A percentile compares a stretch with the other conserved stretches of the same genome.
Conservation (phyloP, 2,113 vertebrate species). For the Strigops habroptila region DNA sequence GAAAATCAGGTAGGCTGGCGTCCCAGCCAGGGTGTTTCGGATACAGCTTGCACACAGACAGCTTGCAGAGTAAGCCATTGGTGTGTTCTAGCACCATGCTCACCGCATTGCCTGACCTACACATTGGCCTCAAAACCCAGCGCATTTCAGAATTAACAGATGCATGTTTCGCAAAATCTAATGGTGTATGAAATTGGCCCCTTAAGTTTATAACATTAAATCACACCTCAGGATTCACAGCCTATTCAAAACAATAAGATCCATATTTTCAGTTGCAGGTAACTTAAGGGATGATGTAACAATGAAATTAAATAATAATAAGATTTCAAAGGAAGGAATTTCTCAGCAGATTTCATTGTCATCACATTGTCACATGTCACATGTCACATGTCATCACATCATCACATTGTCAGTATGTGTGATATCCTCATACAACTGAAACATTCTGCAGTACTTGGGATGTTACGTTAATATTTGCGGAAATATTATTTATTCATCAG, state of each 20-base stretch:
- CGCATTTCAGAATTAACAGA: not conserved
- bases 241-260: not conserved
- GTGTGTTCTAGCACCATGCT: not conserved
- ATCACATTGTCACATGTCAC: not conserved
- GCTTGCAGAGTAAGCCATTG: fast-evolving
- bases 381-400: too few species aligned
- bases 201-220: not conserved
- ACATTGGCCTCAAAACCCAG: not conserved
- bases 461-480: not conserved
- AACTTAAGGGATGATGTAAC: not conserved
- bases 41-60: not conserved
- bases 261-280: not conserved
- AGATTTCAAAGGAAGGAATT: not conserved
- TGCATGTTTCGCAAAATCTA: not conserved
- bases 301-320: not conserved
- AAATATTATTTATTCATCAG: not conserved
- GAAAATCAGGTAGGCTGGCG: not conserved
- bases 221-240: not conserved
- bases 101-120: not conserved
- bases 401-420: not conserved
- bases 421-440: not conserved
- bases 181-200: not conserved
- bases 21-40: not conserved
- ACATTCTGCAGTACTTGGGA: not conserved
- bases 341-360: not conserved